These are phyloP conservation scores for Hiodon alosoides DNA, from an alignment of 2,113 vertebrate species.

Conservation along the genomic window DNA sequence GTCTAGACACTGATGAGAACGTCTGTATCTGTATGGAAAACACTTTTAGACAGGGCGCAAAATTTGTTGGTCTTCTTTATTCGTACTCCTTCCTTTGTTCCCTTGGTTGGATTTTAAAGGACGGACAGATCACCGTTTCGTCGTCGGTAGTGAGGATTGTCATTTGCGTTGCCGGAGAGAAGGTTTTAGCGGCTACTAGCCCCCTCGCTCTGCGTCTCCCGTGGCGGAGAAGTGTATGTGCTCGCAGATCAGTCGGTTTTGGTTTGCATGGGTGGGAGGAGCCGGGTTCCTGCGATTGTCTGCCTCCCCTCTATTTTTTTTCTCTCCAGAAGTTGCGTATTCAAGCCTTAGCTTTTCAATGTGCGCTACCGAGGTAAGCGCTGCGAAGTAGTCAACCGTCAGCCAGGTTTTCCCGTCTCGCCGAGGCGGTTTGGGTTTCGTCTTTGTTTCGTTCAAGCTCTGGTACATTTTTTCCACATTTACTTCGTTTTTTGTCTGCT, in stretches of 20 bases:
- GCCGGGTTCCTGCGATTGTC: constrained; percentile 66
- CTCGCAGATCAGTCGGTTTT: constrained; percentile 37
- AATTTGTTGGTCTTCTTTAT: no score
- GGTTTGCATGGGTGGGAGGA: constrained; percentile 58
- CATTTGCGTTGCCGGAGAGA: neutral
- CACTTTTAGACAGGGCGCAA: neutral
- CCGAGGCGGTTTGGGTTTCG: neutral
- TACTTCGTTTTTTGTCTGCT: constrained; percentile 43
- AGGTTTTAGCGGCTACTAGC: constrained; percentile 1
- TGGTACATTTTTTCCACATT: constrained; percentile 28
- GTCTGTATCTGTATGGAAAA: no score
- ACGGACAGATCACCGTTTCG: no score
- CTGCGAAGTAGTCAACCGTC: constrained; percentile 13
- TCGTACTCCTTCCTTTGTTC: no score
- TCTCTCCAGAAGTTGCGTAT: constrained; percentile 55
- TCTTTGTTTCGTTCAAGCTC: constrained; percentile 4
- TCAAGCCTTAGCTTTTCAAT: constrained; percentile 38
- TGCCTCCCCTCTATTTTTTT: constrained; percentile 40
- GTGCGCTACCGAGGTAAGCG: constrained; percentile 42
- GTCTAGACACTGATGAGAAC: no score
- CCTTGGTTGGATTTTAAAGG: no score
- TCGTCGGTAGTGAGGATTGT: no score
- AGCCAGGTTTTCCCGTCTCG: constrained; percentile 8
- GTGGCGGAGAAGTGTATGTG: constrained; percentile 14
- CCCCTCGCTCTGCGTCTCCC: neutral